Percentiles rank a stretch among this genome's conserved stretches.
Evolutionary conservation across 2,113 vertebrate species (phyloP).

Genomic region (Anguilla japonica): DNA sequence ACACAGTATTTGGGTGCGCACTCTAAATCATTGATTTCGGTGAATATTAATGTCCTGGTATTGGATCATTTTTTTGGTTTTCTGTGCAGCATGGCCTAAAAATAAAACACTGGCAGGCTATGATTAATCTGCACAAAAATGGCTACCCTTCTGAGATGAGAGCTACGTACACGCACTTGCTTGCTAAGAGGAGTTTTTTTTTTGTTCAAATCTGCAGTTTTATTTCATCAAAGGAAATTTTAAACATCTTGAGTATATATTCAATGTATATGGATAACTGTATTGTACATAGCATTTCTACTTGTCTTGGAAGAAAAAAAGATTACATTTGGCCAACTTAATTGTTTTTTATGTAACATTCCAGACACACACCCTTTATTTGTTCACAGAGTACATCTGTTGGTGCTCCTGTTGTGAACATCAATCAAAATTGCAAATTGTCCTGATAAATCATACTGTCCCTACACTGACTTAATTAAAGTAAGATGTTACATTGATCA

Average conservation of each 20-base stretch:
- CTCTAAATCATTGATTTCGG: not conserved
- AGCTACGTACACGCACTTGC: not conserved
- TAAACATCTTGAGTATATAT: not conserved
- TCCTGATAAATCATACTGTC: not conserved
- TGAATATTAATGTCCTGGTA: not conserved
- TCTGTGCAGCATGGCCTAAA: slow-evolving; percentile 2
- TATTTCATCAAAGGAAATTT: not conserved
- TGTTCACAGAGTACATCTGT: not conserved
- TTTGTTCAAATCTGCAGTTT: slow-evolving; percentile 12
- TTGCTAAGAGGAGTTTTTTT: not conserved
- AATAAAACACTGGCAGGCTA: not conserved
- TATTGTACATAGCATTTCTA: not conserved
- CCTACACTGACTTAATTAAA: not conserved
- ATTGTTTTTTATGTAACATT: slow-evolving; percentile 6
- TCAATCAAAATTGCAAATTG: not conserved
- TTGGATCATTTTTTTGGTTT: not conserved
- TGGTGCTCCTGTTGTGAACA: not conserved
- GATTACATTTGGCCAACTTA: not conserved
- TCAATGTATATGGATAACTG: not conserved
- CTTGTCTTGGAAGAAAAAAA: no score
- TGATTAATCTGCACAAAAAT: not conserved
- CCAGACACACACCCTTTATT: not conserved
- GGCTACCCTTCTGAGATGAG: not conserved
- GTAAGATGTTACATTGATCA: not conserved
- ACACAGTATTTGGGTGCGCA: slow-evolving; percentile 10